Evolutionary conservation across 2,888 invertebrate genomes (phyloP).

Genomic region (Autographa gamma): DNA sequence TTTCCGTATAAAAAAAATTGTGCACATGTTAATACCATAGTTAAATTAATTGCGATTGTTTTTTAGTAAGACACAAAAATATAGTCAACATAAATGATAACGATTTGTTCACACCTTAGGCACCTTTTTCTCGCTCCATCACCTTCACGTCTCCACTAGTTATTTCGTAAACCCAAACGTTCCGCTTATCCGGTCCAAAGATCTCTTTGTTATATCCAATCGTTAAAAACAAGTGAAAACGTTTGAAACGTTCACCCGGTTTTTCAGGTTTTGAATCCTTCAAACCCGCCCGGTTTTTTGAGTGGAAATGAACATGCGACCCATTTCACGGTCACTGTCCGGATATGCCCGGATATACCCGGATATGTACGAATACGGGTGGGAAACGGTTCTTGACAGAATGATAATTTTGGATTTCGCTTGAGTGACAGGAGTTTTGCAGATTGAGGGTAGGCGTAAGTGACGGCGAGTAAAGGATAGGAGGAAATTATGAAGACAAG

Average conservation of each 20-base stretch:
- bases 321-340: constrained; percentile 28
- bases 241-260: constrained; percentile 39
- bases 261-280: constrained; percentile 29
- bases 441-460: neutral
- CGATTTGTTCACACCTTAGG: neutral
- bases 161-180: constrained; percentile 7
- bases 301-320: constrained; percentile 28
- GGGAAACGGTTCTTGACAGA: constrained; percentile 23
- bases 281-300: constrained; percentile 23
- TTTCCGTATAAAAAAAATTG: too few relatives aligned
- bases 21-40: too few relatives aligned
- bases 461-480: neutral
- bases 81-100: too few relatives aligned
- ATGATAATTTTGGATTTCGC: constrained; percentile 13
- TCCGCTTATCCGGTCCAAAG: constrained; percentile 16
- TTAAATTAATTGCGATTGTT: too few relatives aligned
- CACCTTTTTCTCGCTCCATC: neutral
- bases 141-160: neutral
- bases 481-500: neutral
- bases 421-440: neutral
- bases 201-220: constrained; percentile 43
- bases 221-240: constrained; percentile 45
- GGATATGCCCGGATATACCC: constrained; percentile 22
- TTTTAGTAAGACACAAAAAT: too few relatives aligned
- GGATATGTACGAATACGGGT: constrained; percentile 12